These are phyloP conservation scores for Ptychoptera contaminata DNA, from an alignment of 2,888 invertebrate species.

Conservation along the genomic window DNA sequence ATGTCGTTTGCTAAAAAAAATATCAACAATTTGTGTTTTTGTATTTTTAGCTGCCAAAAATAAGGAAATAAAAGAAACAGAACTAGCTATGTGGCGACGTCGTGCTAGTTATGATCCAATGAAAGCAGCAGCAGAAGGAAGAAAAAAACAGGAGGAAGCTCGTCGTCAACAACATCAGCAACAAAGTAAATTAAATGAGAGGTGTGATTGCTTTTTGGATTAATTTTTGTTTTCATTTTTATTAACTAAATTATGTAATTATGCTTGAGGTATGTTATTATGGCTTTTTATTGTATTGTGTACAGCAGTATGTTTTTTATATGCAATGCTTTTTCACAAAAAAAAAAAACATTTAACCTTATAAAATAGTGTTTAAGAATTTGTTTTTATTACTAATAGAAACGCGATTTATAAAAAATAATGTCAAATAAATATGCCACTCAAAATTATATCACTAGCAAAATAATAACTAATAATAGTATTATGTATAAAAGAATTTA, in stretches of 20 bases:
- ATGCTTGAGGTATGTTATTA: background rate
- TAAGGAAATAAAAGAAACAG: conserved; percentile 52
- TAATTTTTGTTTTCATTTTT: background rate
- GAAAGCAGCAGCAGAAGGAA: conserved; percentile 80
- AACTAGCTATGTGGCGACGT: conserved; percentile 90
- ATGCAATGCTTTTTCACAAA: background rate
- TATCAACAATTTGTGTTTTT: background rate
- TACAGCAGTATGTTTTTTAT: background rate
- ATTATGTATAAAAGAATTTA: background rate
- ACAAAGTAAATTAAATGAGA: conserved; percentile 9
- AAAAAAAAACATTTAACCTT: background rate
- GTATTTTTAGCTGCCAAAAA: conserved; percentile 10
- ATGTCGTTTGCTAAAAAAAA: too few relatives aligned
- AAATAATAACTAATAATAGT: background rate
- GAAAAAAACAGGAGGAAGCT: conserved; percentile 42
- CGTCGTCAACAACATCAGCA: conserved; percentile 25
- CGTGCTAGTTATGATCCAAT: conserved; percentile 90
- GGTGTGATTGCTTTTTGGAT: conserved; percentile 6
- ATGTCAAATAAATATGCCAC: too few relatives aligned
- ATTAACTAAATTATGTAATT: background rate
- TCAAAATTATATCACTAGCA: too few relatives aligned
- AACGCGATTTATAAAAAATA: background rate
- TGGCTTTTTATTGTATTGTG: background rate
- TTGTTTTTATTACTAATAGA: background rate
- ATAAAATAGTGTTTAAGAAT: background rate